Conservation (phyloP, 2,888 invertebrate genomes). For the Punctoribates punctum region DNA sequence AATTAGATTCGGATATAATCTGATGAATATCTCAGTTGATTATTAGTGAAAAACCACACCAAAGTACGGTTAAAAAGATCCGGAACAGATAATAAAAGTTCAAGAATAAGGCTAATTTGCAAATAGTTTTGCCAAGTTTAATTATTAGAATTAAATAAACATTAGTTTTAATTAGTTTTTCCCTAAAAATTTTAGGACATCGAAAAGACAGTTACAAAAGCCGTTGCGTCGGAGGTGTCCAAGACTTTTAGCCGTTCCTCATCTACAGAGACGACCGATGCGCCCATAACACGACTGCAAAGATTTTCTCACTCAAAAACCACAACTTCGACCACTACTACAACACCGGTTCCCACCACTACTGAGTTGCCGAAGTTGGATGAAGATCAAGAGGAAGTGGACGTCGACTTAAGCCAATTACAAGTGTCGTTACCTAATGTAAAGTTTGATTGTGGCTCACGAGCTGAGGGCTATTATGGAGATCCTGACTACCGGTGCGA, state of each 20-base stretch:
- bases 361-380: not conserved
- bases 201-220: not conserved
- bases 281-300: not conserved
- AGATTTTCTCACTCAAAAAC: not conserved
- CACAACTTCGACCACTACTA: not conserved
- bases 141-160: not conserved
- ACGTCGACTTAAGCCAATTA: slow-evolving; percentile 35
- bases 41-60: not conserved
- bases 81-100: not conserved
- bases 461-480: slow-evolving; percentile 47
- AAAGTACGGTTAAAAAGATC: not conserved
- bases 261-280: not conserved
- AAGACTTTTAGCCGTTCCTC: not conserved
- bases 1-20: not conserved
- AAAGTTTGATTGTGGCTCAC: slow-evolving; percentile 47
- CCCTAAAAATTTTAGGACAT: not conserved
- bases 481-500: slow-evolving; percentile 48
- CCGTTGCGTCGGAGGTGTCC: not conserved
- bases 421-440: slow-evolving; percentile 47
- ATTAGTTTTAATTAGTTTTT: not conserved
- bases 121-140: not conserved
- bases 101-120: not conserved
- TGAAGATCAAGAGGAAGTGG: slow-evolving; percentile 19
- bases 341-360: not conserved
- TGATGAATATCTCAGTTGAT: not conserved